Conservation (phyloP, 2,113 vertebrate species). For the Rhineura floridana region DNA sequence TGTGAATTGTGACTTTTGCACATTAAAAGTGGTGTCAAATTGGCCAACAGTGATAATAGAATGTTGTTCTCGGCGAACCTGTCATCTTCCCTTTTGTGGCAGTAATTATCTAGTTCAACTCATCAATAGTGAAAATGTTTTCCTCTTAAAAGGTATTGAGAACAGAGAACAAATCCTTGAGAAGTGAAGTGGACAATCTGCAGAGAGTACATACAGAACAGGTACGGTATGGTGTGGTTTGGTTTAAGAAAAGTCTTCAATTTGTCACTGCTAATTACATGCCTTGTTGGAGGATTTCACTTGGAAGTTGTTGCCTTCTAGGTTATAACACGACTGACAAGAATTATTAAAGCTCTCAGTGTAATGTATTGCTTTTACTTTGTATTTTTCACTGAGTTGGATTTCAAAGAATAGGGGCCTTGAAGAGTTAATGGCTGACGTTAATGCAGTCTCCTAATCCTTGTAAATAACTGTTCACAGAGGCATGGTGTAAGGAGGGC, state of each 20-base stretch:
- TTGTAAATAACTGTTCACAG: background rate
- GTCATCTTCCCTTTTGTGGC: no score
- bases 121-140: constrained; percentile 49
- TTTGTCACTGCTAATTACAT: background rate
- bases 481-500: background rate
- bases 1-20: background rate
- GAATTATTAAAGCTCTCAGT: background rate
- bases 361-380: background rate
- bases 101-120: background rate
- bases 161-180: constrained; percentile 82
- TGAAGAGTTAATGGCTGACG: background rate
- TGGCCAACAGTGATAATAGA: background rate
- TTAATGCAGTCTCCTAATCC: background rate
- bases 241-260: background rate
- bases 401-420: background rate
- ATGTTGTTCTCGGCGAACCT: background rate
- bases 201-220: constrained; percentile 83
- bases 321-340: no score
- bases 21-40: background rate
- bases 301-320: background rate
- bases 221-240: constrained; percentile 67
- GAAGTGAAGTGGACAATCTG: constrained; percentile 81
- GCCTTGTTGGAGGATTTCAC: background rate
- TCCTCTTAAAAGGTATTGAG: constrained; percentile 80
- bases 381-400: background rate